These are phyloP conservation scores for Heteromyza rotundicornis DNA, from an alignment of 2,888 invertebrate genomes.

Conservation along the genomic window DNA sequence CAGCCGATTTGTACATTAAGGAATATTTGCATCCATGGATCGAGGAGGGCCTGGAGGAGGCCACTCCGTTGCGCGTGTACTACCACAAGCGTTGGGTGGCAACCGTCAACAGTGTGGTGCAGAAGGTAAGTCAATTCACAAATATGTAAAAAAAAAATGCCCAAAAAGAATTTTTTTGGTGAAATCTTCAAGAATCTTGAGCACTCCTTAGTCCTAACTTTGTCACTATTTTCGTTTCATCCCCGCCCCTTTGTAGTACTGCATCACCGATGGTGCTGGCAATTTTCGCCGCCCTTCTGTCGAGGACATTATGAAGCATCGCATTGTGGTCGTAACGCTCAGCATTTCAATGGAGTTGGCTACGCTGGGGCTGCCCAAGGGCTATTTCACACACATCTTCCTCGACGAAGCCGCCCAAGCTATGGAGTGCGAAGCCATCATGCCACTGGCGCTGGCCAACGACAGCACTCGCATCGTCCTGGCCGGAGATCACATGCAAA, in stretches of 20 bases:
- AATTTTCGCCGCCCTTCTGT: slow-evolving; percentile 73
- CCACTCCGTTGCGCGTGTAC: slow-evolving; percentile 77
- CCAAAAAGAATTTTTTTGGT: too few species aligned
- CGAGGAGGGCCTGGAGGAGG: slow-evolving; percentile 70
- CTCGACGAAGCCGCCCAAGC: slow-evolving; percentile 89
- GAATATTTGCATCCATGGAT: slow-evolving; percentile 83
- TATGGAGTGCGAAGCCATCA: slow-evolving; percentile 83
- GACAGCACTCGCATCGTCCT: slow-evolving; percentile 76
- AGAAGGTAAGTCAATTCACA: slow-evolving; percentile 66
- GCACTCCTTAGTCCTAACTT: too few species aligned
- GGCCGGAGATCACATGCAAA: slow-evolving; percentile 86
- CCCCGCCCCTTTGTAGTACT: slow-evolving; percentile 67
- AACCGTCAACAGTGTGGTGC: slow-evolving; percentile 75
- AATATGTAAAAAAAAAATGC: too few species aligned
- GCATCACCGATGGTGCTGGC: slow-evolving; percentile 70
- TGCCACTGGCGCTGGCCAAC: slow-evolving; percentile 77
- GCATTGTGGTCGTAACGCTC: slow-evolving; percentile 80
- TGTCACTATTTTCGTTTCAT: too few species aligned
- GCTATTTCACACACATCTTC: slow-evolving; percentile 77
- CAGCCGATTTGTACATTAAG: slow-evolving; percentile 83
- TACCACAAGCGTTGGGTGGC: slow-evolving; percentile 80
- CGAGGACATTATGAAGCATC: slow-evolving; percentile 74
- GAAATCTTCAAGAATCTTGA: too few species aligned
- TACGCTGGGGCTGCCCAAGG: slow-evolving; percentile 71
- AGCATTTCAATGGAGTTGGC: slow-evolving; percentile 79